Percentiles rank a stretch among this genome's conserved stretches.
Evolutionary conservation across 2,888 invertebrate genomes (phyloP).

Genomic region (Acheta domesticus): DNA sequence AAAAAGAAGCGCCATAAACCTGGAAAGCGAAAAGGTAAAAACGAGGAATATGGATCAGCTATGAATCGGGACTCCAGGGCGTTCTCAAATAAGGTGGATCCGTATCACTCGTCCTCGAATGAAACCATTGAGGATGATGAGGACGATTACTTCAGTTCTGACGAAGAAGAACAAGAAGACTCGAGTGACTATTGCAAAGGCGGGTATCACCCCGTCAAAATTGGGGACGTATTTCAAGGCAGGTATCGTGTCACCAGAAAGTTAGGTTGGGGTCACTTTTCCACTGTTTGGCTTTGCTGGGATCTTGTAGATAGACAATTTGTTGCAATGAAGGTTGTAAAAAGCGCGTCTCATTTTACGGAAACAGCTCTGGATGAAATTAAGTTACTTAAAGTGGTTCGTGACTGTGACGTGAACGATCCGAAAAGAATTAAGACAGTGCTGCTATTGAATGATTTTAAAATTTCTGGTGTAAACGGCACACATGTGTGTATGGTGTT

Average conservation of each 20-base stretch:
- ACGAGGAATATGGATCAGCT: constrained; percentile 56
- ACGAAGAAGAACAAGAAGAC: constrained; percentile 97
- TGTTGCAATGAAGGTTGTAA: constrained; percentile 98
- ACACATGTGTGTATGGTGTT: constrained; percentile 99
- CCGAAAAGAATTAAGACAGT: constrained; percentile 94
- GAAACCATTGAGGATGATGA: constrained; percentile 73
- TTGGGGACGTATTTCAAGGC: constrained; percentile 88
- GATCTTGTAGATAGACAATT: constrained; percentile 91
- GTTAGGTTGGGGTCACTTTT: constrained; percentile 98
- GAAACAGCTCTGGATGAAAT: constrained; percentile 99
- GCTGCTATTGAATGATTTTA: constrained; percentile 96
- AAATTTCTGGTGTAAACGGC: constrained; percentile 96
- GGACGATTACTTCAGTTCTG: constrained; percentile 69
- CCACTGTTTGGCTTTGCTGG: constrained; percentile 99
- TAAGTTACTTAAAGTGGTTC: constrained; percentile 91
- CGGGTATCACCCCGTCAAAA: constrained; percentile 98
- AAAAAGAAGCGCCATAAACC: constrained; percentile 82
- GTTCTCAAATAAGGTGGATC: constrained; percentile 38
- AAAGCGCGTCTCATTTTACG: constrained; percentile 97
- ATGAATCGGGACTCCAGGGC: constrained; percentile 37
- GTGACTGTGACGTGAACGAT: constrained; percentile 88
- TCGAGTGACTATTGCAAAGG: constrained; percentile 95
- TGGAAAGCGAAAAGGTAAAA: constrained; percentile 78
- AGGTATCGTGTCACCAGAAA: constrained; percentile 96
- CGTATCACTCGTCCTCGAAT: constrained; percentile 61